phyloP scores from a whole-genome alignment of 2,797 vertebrate species.

The Pseudochirops cupreus region DNA sequence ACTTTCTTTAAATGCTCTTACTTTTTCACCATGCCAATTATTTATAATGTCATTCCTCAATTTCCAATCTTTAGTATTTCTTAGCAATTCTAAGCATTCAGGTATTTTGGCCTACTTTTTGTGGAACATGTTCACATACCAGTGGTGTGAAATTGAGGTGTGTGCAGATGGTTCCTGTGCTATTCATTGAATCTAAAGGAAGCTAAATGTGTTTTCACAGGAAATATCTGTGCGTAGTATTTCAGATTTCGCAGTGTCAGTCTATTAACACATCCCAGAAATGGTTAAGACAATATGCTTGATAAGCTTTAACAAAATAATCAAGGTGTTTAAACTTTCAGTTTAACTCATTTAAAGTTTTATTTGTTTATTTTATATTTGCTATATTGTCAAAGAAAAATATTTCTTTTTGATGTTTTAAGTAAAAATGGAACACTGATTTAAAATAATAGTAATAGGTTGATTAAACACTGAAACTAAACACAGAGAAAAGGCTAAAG shows the following conservation, averaged over 20 bases:
- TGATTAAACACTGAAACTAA: neutral
- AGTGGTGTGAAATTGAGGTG: constrained; percentile 53
- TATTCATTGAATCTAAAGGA: constrained; percentile 58
- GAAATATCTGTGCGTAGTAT: constrained; percentile 39
- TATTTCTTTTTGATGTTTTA: neutral
- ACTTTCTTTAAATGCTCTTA: constrained; percentile 25
- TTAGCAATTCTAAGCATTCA: constrained; percentile 49
- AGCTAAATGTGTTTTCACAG: constrained; percentile 62
- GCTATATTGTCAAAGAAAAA: neutral
- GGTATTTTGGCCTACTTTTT: constrained; percentile 22
- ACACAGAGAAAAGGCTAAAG: neutral
- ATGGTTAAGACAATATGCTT: constrained; percentile 50
- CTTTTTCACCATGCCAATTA: constrained; percentile 18
- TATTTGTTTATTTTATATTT: neutral
- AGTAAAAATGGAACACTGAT: neutral
- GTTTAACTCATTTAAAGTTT: neutral
- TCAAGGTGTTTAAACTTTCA: constrained; percentile 49
- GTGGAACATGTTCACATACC: constrained; percentile 56
- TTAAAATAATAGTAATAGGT: neutral
- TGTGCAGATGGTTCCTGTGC: constrained; percentile 8
- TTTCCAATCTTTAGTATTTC: constrained; percentile 44
- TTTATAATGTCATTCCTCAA: constrained; percentile 47
- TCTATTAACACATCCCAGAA: constrained; percentile 39
- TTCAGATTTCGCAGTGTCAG: constrained; percentile 34
- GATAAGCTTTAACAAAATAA: constrained; percentile 34